Conservation (phyloP, 2,113 vertebrate genomes). For the Leptobrachium ailaonicum region DNA sequence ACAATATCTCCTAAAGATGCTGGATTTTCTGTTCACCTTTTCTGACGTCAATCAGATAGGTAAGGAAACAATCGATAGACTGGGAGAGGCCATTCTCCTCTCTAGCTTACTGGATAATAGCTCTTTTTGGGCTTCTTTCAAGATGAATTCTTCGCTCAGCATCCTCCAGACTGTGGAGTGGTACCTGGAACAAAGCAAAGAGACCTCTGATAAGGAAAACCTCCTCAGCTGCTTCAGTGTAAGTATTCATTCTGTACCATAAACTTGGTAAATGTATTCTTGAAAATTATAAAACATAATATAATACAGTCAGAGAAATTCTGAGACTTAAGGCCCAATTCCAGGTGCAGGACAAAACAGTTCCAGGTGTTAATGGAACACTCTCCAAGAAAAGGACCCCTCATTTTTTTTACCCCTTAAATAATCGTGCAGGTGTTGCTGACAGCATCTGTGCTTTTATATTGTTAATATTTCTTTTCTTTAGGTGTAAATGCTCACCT, state of each 20-base stretch:
- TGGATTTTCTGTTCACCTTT: constrained; percentile 78
- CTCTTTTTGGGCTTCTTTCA: constrained; percentile 77
- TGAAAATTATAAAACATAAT: too few relatives aligned
- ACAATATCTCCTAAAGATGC: constrained; percentile 76
- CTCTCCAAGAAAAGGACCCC: too few relatives aligned
- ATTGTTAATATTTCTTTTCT: too few relatives aligned
- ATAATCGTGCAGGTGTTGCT: too few relatives aligned
- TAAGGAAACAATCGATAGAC: constrained; percentile 71
- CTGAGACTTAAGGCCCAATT: too few relatives aligned
- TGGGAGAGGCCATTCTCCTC: constrained; percentile 84
- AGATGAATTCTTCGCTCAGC: constrained; percentile 70
- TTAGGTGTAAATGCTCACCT: too few relatives aligned
- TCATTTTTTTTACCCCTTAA: too few relatives aligned
- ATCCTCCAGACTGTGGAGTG: constrained; percentile 76
- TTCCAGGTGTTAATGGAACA: too few relatives aligned
- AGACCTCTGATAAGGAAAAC: constrained; percentile 70
- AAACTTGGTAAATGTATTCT: too few relatives aligned
- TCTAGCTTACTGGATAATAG: constrained; percentile 84
- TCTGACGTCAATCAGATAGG: constrained; percentile 70
- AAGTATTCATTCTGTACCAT: constrained; percentile 55
- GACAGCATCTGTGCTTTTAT: too few relatives aligned
- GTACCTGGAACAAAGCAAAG: constrained; percentile 73
- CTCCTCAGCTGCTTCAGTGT: constrained; percentile 87
- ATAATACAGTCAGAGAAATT: too few relatives aligned
- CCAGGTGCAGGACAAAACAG: too few relatives aligned